Base-by-base conservation (phyloP, 1,140 invertebrate genomes). In the Epicauta chinensis region DNA sequence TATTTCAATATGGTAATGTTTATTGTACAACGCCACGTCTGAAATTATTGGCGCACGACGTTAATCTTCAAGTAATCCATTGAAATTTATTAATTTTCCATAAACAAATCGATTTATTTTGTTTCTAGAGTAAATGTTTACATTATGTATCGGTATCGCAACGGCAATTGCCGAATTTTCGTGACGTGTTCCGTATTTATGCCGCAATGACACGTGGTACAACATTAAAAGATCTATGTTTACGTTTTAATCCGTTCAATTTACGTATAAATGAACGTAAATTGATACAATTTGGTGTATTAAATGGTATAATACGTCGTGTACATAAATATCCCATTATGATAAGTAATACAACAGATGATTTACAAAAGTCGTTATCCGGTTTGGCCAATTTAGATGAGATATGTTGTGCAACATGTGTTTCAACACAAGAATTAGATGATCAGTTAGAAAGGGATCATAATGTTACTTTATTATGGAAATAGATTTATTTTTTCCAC, bases 1-100 rank as follows among this genome's bases (percentile, higher is more conserved):
- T 97, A 59, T 87, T 97, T 61, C 92, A 92, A 69, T 98, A 97
- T 71, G 87, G 89, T 55, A 97, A 97, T 71, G 85, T 94, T 55
- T 97, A 97, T 71, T 83, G 88, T 41, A 82, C 84, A 9, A 96
- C 91, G 2, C 82, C 90, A n/a, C 83, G 84, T 62, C 77, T 96
- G 1, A 82, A 83, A 58, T 74, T 81, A 37, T 71, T 92, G 3
- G 81, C 82, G 15, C 79, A 82, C 48, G 83, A 91, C 66, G 62
- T 65, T 14, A 72, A 79, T 2, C 71, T 96, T 38, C 63, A 66
- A 51, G 65, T 65, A 59, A 7, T 23, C 31, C 3, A 46, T 34
- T 35, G 23, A 23, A 23, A 23, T 46, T 46, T 46, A 13, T 11
- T 13, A 17, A 15, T 10, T 12, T 34, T 30, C 35, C 12, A 35